Conservation (phyloP, 1,140 invertebrate genomes). For the Diorhabda carinulata region DNA sequence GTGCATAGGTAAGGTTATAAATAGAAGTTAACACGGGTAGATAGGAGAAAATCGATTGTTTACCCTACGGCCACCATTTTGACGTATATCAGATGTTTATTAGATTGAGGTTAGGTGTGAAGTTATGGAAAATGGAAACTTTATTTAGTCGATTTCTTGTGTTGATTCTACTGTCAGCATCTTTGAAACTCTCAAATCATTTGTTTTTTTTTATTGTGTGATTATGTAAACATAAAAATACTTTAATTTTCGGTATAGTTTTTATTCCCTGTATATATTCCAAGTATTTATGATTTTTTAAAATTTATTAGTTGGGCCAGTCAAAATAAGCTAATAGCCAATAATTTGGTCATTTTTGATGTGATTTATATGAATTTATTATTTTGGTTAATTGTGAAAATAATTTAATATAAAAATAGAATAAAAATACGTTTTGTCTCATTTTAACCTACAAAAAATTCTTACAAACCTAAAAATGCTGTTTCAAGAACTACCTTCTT, state of each 20-base stretch:
- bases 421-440: not conserved
- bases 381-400: constrained; percentile 13
- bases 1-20: too few species aligned
- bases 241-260: not conserved
- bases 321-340: not conserved
- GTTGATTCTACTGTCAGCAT: not conserved
- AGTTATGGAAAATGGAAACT: too few species aligned
- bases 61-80: too few species aligned
- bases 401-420: constrained; percentile 10
- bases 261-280: constrained; percentile 2
- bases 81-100: too few species aligned
- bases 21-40: too few species aligned
- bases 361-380: constrained; percentile 1
- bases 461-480: too few species aligned
- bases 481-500: too few species aligned
- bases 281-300: not conserved
- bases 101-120: too few species aligned
- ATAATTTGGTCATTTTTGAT: not conserved
- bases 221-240: not conserved
- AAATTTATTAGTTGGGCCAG: not conserved
- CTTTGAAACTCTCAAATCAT: not conserved
- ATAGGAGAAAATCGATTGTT: too few species aligned
- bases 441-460: too few species aligned
- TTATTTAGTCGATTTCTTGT: too few species aligned
- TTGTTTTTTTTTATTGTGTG: not conserved